Conservation (phyloP, 1,140 invertebrate genomes). For the Penaeus chinensis region DNA sequence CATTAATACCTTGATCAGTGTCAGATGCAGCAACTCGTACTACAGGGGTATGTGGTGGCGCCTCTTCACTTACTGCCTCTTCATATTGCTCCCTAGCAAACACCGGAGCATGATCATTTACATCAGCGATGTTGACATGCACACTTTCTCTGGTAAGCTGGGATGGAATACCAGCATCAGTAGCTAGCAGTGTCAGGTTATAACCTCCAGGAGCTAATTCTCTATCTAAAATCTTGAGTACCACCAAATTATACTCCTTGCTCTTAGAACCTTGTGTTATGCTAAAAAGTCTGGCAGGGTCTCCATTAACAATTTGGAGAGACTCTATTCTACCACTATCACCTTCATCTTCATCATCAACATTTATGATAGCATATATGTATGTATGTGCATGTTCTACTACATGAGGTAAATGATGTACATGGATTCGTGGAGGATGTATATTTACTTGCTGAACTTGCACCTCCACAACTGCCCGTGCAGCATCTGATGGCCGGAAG, state of each 20-base stretch:
- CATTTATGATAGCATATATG: conserved; percentile 89
- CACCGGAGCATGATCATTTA: conserved; percentile 87
- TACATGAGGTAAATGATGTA: conserved; percentile 81
- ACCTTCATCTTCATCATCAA: conserved; percentile 85
- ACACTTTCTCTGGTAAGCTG: conserved; percentile 79
- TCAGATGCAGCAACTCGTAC: conserved; percentile 88
- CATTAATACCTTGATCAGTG: conserved; percentile 84
- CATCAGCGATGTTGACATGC: conserved; percentile 81
- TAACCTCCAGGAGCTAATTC: conserved; percentile 82
- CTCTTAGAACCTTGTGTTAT: conserved; percentile 71
- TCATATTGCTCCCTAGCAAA: conserved; percentile 91
- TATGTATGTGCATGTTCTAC: conserved; percentile 86
- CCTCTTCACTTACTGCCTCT: conserved; percentile 87
- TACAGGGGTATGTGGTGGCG: conserved; percentile 88
- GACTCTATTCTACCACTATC: conserved; percentile 83
- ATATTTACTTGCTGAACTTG: conserved; percentile 61
- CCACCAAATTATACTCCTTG: conserved; percentile 73
- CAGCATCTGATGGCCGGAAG: conserved; percentile 24
- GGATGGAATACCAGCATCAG: conserved; percentile 84
- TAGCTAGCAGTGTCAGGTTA: conserved; percentile 86
- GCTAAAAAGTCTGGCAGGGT: conserved; percentile 87
- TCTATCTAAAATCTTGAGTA: conserved; percentile 81
- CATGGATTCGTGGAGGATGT: conserved; percentile 56
- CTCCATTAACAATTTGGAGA: conserved; percentile 89
- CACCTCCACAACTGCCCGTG: conserved; percentile 49